Evolutionary conservation across 2,113 vertebrate species (phyloP).

Genomic region (Ceyx cyanopectus): DNA sequence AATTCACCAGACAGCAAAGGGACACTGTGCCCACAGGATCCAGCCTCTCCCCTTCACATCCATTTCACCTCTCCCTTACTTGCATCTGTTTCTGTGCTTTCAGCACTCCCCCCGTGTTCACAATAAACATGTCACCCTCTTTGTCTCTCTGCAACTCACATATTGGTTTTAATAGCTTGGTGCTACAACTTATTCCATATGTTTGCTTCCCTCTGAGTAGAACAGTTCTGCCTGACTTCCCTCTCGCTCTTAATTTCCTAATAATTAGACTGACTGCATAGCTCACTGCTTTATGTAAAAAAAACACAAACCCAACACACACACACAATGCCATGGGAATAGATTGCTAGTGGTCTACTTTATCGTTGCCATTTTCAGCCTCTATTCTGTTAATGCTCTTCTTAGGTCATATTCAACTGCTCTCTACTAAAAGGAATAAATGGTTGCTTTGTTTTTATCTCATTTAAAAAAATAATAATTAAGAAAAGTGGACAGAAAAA

Average conservation of each 20-base stretch:
- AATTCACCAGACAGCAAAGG: neutral
- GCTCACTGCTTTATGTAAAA: neutral
- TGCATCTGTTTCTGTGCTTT: neutral
- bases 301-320: neutral
- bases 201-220: constrained; percentile 16
- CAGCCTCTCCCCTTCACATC: neutral
- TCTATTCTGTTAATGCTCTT: neutral
- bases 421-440: neutral
- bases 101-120: neutral
- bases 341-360: neutral
- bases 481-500: neutral
- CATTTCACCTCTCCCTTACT: neutral
- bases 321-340: neutral
- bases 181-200: constrained; percentile 1
- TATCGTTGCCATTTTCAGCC: neutral
- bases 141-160: neutral
- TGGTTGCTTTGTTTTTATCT: neutral
- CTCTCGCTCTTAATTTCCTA: constrained; percentile 27
- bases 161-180: constrained; percentile 24
- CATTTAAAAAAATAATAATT: neutral
- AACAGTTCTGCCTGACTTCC: neutral
- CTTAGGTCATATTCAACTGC: neutral
- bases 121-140: neutral
- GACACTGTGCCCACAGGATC: neutral
- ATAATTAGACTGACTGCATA: constrained; percentile 2